These are phyloP conservation scores for Conops quadrifasciatus DNA, from an alignment of 2,888 invertebrate genomes.

Conservation along the genomic window DNA sequence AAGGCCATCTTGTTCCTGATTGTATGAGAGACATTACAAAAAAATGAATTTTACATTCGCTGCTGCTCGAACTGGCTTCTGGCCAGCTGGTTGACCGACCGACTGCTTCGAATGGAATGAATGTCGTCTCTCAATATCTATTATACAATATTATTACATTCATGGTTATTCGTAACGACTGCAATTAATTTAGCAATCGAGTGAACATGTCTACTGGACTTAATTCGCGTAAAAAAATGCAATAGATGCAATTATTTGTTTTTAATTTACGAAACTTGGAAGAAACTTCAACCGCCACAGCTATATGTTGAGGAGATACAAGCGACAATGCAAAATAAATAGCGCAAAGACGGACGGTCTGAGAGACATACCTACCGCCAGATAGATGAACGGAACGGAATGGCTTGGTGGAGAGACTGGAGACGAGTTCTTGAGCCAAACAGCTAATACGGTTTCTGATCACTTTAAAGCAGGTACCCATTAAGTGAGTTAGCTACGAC, in stretches of 20 bases:
- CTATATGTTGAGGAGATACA: slow-evolving; percentile 39
- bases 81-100: neutral
- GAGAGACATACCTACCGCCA: neutral
- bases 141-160: too few relatives aligned
- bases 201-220: neutral
- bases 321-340: slow-evolving; percentile 31
- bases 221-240: slow-evolving; percentile 1
- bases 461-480: too few relatives aligned
- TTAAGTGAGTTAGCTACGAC: too few relatives aligned
- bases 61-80: neutral
- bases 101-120: too few relatives aligned
- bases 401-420: too few relatives aligned
- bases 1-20: neutral
- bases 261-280: neutral
- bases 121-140: too few relatives aligned
- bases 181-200: slow-evolving; percentile 7
- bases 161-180: neutral
- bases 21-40: neutral
- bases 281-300: neutral
- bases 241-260: neutral
- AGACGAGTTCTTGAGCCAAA: too few relatives aligned
- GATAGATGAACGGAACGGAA: too few relatives aligned
- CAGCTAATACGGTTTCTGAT: too few relatives aligned
- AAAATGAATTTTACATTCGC: slow-evolving; percentile 1
- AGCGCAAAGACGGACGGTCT: neutral